phyloP scores from a whole-genome alignment of 2,888 invertebrate species.

The Agapostemon virescens region DNA sequence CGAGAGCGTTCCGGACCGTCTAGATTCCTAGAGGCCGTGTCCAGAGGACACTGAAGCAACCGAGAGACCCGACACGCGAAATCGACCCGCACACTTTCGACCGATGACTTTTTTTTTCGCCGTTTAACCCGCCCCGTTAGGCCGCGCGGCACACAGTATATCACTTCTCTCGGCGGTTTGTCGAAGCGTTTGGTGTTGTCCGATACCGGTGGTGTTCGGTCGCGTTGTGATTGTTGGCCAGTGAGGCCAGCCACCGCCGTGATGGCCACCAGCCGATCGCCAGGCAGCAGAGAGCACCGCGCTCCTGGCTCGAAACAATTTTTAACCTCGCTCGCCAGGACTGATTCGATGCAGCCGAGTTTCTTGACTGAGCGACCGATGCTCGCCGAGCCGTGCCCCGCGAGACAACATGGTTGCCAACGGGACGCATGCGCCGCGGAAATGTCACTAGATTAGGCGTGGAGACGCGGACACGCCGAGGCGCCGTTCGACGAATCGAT shows the following conservation, averaged over 20 bases:
- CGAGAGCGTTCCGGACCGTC: not conserved
- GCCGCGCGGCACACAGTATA: conserved; percentile 12
- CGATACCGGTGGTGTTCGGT: not conserved
- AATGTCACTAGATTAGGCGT: conserved; percentile 26
- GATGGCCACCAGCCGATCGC: conserved; percentile 35
- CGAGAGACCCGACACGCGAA: conserved; percentile 1
- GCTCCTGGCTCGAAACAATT: conserved; percentile 51
- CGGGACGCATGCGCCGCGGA: rapidly evolving
- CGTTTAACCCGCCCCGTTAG: conserved; percentile 21
- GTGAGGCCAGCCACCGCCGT: conserved; percentile 30
- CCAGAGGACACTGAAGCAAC: not conserved
- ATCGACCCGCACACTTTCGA: conserved; percentile 6
- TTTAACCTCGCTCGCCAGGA: conserved; percentile 59
- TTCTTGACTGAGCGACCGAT: conserved; percentile 76
- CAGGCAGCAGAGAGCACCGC: conserved; percentile 46
- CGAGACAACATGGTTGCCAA: conserved; percentile 71
- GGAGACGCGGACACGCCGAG: not conserved
- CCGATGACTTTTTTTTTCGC: not conserved
- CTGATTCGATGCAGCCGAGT: conserved; percentile 77
- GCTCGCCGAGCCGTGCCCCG: conserved; percentile 75
- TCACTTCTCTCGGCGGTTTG: not conserved
- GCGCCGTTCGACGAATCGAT: not conserved
- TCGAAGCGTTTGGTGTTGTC: not conserved
- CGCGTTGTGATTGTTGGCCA: not conserved
- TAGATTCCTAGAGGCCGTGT: not conserved